Percentiles rank a stretch among this genome's conserved stretches.
These are phyloP conservation scores for Mythimna pallens DNA, from an alignment of 2,888 invertebrate genomes.

Conservation along the genomic window DNA sequence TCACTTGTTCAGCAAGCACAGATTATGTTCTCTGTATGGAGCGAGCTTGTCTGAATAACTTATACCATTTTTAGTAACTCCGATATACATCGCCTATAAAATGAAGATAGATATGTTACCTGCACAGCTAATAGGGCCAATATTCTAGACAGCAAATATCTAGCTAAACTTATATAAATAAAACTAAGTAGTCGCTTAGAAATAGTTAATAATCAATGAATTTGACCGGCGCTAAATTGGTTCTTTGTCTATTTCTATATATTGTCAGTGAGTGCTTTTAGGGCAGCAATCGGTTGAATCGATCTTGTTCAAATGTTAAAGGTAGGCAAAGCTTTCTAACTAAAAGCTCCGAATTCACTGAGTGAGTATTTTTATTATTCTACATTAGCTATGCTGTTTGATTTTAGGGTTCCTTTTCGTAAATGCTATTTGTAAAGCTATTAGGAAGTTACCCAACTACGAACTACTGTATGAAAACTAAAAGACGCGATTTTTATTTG, in stretches of 20 bases:
- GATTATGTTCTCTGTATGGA: constrained; percentile 16
- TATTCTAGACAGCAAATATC: constrained; percentile 11
- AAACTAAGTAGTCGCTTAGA: constrained; percentile 34
- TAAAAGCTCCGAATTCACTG: constrained; percentile 74
- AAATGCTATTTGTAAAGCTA: constrained; percentile 15
- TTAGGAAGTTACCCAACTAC: neutral
- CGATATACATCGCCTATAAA: constrained; percentile 16
- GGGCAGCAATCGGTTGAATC: constrained; percentile 68
- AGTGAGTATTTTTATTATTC: constrained; percentile 77
- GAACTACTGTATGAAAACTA: neutral
- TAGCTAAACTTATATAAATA: constrained; percentile 4
- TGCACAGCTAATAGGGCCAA: constrained; percentile 15
- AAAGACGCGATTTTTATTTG: neutral
- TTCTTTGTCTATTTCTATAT: constrained; percentile 72
- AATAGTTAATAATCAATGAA: constrained; percentile 53
- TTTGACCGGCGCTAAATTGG: constrained; percentile 64
- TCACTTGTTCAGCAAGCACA: constrained; percentile 1
- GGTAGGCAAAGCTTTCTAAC: constrained; percentile 70
- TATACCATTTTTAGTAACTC: constrained; percentile 28
- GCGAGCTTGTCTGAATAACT: constrained; percentile 23
- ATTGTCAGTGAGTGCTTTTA: constrained; percentile 72
- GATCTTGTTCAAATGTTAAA: constrained; percentile 77
- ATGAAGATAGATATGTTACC: constrained; percentile 25
- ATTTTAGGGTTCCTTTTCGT: constrained; percentile 69
- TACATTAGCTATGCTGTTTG: constrained; percentile 68